Evolutionary conservation across 2,888 invertebrate species (phyloP).

Genomic region (Mesoligia furuncula): DNA sequence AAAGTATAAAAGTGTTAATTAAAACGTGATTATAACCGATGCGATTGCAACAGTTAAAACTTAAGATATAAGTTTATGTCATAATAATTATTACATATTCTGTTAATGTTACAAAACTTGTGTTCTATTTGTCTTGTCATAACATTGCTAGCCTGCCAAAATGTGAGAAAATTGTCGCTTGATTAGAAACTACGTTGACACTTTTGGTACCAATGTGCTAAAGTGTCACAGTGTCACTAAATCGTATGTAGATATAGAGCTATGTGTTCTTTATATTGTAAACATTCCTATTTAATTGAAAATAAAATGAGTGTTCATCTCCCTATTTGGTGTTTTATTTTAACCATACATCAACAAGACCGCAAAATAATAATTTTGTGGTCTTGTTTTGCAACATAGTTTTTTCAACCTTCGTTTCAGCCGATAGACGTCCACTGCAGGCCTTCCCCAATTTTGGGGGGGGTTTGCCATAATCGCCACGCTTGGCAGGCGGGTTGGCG

Average conservation of each 20-base stretch:
- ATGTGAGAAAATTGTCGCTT: constrained; percentile 13
- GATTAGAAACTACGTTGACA: constrained; percentile 12
- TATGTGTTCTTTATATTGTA: constrained; percentile 51
- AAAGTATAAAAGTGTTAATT: not conserved
- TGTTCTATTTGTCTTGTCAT: constrained; percentile 1
- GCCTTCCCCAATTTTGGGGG: no score
- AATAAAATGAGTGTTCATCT: constrained; percentile 56
- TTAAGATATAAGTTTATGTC: not conserved
- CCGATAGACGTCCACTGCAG: no score
- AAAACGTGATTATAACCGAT: not conserved
- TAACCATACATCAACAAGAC: not conserved
- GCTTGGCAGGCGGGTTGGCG: no score
- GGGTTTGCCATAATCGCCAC: no score
- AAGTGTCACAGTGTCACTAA: constrained; percentile 16
- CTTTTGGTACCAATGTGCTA: not conserved
- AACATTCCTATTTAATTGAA: constrained; percentile 64
- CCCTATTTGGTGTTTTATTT: constrained; percentile 33
- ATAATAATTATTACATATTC: not conserved
- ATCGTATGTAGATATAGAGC: constrained; percentile 28
- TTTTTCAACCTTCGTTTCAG: not conserved
- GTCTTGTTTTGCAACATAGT: no score
- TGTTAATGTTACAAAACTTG: constrained; percentile 1
- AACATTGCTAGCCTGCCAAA: constrained; percentile 3
- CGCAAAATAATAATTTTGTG: no score
- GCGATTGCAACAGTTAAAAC: not conserved